Evolutionary conservation across 2,113 vertebrate genomes (phyloP), one percentile per base, ranked within the genome.

Genomic region (Protobothrops flavoviridis): DNA sequence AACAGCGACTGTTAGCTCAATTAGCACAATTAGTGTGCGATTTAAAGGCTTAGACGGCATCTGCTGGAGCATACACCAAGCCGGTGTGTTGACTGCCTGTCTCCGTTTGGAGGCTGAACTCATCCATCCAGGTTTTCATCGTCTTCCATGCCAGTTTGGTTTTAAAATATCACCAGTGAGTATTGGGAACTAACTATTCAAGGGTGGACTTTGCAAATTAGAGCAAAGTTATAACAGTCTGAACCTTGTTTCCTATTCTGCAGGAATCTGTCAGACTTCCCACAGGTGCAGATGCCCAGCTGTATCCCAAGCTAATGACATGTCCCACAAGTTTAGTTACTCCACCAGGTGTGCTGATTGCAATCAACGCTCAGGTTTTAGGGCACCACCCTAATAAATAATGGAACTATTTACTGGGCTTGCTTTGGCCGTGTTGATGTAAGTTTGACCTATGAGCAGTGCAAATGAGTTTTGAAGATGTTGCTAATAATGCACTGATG

Each of bases 1-100:
- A 97, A 97, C 97, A 97, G 98, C 97, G 97, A 98, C 97, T 97
- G 97, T 98, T 98, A 97, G 97, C 97, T 97, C 98, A 98, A 98
- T 98, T 97, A 98, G 97, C 69, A 93, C 98, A 98, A 98, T 98
- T 98, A 98, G 97, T 95, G 95, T 88, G 95, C 97, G 96, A 97
- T 98, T 98, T 98, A 97, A 97, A 97, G 97, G 97, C 97, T 98
- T 97, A 98, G 97, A 97, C 74, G 90, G 97, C 98, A 98, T 98
- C 98, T 98, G 98, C 97, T 97, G 95, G 97, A 87, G 61, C 95
- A 55, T 95, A 92, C 94, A 92, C 94, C 5, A 74, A 96, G 97
- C 95, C 89, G 89, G 90, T 94, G 95, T 95, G 94, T 96, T 95
- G 92, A 96, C 95, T 55, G 85, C 93, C 93, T 90, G 94, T 64